phyloP scores from a whole-genome alignment of 2,888 invertebrate genomes.

The Himalopsyche kuldschensis region DNA sequence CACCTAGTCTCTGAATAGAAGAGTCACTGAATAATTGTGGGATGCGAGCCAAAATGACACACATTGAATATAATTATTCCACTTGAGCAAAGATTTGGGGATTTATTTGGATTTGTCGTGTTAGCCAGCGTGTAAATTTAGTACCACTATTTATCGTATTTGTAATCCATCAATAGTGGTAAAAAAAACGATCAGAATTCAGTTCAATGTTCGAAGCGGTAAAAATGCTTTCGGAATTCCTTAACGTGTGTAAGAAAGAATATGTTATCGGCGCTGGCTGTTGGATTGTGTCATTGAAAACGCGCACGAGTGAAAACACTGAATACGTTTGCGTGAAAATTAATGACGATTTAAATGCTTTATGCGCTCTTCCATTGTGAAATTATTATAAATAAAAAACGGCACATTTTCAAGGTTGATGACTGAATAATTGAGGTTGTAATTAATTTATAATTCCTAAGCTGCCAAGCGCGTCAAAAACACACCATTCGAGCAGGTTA shows the following conservation, averaged over 20 bases:
- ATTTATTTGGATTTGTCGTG: no score
- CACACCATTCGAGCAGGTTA: background rate
- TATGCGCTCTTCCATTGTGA: background rate
- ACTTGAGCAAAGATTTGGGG: no score
- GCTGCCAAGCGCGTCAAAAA: background rate
- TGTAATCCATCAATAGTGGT: background rate
- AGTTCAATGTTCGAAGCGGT: constrained; percentile 4
- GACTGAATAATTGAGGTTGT: background rate
- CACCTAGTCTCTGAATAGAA: no score
- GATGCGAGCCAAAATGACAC: no score
- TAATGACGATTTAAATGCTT: background rate
- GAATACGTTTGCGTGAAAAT: background rate
- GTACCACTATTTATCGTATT: no score
- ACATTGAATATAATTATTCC: no score
- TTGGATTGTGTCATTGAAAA: background rate
- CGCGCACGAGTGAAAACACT: background rate
- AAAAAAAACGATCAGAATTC: background rate
- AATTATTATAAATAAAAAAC: background rate
- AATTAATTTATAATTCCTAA: background rate
- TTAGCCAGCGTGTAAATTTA: no score
- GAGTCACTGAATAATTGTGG: no score
- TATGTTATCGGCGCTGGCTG: background rate
- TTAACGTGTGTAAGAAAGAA: background rate
- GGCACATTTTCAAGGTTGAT: background rate
- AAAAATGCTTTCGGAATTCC: background rate